These are phyloP conservation scores for Brachionus angularis DNA, from an alignment of 1,140 invertebrate species.

Conservation along the genomic window DNA sequence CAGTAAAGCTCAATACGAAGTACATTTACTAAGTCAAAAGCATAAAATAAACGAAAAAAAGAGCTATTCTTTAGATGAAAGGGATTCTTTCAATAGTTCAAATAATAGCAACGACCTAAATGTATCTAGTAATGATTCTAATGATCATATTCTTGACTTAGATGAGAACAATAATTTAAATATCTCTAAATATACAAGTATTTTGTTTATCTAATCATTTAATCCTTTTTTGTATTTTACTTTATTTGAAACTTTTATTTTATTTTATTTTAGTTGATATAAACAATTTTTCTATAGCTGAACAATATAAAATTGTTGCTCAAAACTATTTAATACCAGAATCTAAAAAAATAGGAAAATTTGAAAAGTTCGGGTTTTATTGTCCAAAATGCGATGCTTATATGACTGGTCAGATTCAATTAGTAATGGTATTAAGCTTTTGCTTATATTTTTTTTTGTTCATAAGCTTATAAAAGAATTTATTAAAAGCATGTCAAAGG, in stretches of 20 bases:
- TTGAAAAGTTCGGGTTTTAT: conserved; percentile 43
- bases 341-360: conserved; percentile 26
- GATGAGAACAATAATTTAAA: conserved; percentile 21
- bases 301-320: conserved; percentile 2
- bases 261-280: conserved; percentile 7
- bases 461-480: background rate
- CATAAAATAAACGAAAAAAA: conserved; percentile 4
- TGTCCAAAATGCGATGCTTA: conserved; percentile 35
- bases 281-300: conserved; percentile 9
- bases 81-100: background rate
- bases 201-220: background rate
- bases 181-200: background rate
- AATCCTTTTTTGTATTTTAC: background rate
- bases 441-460: background rate
- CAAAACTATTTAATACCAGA: conserved; percentile 32
- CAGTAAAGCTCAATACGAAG: conserved; percentile 29
- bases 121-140: background rate
- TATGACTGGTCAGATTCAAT: conserved; percentile 42
- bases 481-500: conserved; percentile 36
- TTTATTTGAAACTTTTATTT: too few relatives aligned
- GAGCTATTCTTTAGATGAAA: background rate
- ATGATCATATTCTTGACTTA: background rate
- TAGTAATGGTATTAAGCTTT: conserved; percentile 18
- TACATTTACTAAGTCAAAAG: conserved; percentile 41
- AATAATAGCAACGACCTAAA: background rate